Conservation (phyloP, 2,797 vertebrate genomes). For the Sardinella longiceps region DNA sequence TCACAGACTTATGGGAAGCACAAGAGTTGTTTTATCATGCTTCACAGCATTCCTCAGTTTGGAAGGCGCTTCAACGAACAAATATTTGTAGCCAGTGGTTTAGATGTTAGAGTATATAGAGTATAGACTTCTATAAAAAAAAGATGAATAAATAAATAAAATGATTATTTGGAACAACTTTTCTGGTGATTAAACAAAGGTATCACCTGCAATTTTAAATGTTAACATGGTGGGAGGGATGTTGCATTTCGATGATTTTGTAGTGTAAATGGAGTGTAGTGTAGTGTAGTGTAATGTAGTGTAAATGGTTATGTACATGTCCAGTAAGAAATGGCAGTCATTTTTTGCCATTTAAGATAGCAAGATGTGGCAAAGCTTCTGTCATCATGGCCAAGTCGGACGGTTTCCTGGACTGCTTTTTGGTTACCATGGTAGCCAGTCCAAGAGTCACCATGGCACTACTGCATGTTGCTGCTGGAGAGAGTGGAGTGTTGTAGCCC, state of each 20-base stretch:
- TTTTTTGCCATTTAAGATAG: background rate
- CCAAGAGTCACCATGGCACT: background rate
- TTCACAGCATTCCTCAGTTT: background rate
- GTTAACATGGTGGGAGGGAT: no score
- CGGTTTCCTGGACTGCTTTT: background rate
- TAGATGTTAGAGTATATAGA: background rate
- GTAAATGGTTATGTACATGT: background rate
- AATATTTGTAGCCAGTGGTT: background rate
- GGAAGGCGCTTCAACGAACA: background rate
- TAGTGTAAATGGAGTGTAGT: no score
- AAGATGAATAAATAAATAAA: no score
- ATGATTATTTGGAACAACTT: background rate
- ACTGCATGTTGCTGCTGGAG: background rate
- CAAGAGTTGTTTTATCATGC: background rate
- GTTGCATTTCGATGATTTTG: no score
- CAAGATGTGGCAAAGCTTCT: background rate
- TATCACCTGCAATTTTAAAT: background rate
- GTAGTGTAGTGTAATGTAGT: no score
- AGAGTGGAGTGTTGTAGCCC: background rate
- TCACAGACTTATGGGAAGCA: background rate
- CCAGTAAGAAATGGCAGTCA: background rate
- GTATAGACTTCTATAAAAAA: no score
- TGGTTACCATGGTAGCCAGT: slow-evolving; percentile 5
- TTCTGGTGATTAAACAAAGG: background rate
- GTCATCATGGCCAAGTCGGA: background rate